Percentiles rank a stretch among this genome's conserved stretches.
These are phyloP conservation scores for Eristalis tenax DNA, from an alignment of 2,888 invertebrate species.

Conservation along the genomic window DNA sequence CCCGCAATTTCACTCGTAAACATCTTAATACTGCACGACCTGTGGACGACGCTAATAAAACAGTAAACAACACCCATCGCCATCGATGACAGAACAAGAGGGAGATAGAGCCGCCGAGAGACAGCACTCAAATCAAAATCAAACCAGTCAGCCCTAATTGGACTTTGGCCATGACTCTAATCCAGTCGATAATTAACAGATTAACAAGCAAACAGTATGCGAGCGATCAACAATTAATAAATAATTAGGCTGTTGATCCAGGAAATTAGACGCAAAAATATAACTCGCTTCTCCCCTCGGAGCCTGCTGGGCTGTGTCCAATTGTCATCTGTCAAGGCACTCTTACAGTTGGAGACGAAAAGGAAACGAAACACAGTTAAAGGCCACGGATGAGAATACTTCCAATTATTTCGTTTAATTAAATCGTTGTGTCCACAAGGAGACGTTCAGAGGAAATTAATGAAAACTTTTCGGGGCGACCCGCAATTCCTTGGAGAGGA, in stretches of 20 bases:
- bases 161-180: background rate
- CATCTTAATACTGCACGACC: background rate
- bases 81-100: background rate
- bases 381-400: constrained; percentile 4
- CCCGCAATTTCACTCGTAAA: background rate
- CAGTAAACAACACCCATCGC: background rate
- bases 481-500: background rate
- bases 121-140: background rate
- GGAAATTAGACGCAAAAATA: constrained; percentile 5
- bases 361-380: background rate
- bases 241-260: constrained; percentile 19
- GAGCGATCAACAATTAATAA: constrained; percentile 14
- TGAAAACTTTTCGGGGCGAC: constrained; percentile 45
- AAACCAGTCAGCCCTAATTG: background rate
- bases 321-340: constrained; percentile 24
- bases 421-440: constrained; percentile 53
- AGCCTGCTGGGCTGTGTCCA: background rate
- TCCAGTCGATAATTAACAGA: background rate
- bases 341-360: constrained; percentile 11
- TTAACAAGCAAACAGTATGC: background rate
- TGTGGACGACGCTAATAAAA: background rate
- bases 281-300: background rate
- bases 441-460: constrained; percentile 46
- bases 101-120: background rate
- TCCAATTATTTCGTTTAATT: constrained; percentile 62